Conservation (phyloP, 2,888 invertebrate species). For the Patella depressa region DNA sequence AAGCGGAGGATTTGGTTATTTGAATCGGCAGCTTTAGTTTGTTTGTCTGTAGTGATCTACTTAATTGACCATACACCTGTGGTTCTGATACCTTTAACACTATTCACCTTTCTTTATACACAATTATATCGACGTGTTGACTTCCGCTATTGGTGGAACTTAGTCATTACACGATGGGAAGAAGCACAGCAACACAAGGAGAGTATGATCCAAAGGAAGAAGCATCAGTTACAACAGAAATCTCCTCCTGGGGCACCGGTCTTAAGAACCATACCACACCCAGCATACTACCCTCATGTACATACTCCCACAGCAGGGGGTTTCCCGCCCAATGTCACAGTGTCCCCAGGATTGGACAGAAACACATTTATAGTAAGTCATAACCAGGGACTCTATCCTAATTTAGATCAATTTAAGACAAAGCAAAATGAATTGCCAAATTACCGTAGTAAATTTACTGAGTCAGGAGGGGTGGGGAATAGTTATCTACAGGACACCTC, state of each 20-base stretch:
- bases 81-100: slow-evolving; percentile 49
- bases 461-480: not conserved
- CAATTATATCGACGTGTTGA: slow-evolving; percentile 54
- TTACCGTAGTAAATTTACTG: slow-evolving; percentile 2
- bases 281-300: slow-evolving; percentile 18
- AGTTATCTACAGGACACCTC: not conserved
- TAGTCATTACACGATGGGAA: slow-evolving; percentile 60
- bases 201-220: slow-evolving; percentile 52
- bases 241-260: slow-evolving; percentile 10
- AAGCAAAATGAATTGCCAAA: slow-evolving; percentile 9
- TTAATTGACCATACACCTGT: slow-evolving; percentile 59
- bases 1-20: slow-evolving; percentile 62
- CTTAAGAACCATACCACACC: slow-evolving; percentile 13
- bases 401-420: not conserved
- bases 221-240: slow-evolving; percentile 34
- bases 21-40: slow-evolving; percentile 52
- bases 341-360: slow-evolving; percentile 32
- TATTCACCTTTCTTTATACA: slow-evolving; percentile 59
- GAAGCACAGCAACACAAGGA: slow-evolving; percentile 66
- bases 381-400: slow-evolving; percentile 19
- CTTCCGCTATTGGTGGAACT: slow-evolving; percentile 48
- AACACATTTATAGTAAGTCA: slow-evolving; percentile 26
- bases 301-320: slow-evolving; percentile 3
- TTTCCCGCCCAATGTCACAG: slow-evolving; percentile 36
- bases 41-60: slow-evolving; percentile 52